A percentile compares a stretch with the other conserved stretches of the same genome.
phyloP scores from a whole-genome alignment of 2,888 invertebrate species.

The Hypsopygia costalis region DNA sequence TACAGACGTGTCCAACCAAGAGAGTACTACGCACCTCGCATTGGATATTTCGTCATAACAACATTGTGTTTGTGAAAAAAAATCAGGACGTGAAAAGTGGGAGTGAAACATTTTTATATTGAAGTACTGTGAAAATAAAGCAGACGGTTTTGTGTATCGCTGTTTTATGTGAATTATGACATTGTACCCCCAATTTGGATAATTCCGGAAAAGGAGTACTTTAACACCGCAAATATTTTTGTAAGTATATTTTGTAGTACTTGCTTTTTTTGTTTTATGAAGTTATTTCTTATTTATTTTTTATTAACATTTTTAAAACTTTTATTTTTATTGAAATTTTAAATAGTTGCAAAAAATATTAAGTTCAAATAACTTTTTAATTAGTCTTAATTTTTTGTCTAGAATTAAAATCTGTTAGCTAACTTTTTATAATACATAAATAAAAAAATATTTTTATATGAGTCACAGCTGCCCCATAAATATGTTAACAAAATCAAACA shows the following conservation, averaged over 20 bases:
- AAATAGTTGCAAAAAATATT: too few relatives aligned
- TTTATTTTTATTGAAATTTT: too few relatives aligned
- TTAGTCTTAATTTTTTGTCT: too few relatives aligned
- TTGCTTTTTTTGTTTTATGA: constrained; percentile 10
- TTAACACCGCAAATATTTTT: constrained; percentile 76
- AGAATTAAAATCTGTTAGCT: too few relatives aligned
- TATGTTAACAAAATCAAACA: background rate
- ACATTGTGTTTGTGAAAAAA: constrained; percentile 72
- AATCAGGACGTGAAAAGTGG: constrained; percentile 72
- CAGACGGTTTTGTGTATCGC: constrained; percentile 47
- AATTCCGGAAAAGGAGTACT: constrained; percentile 69
- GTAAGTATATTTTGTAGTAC: constrained; percentile 57
- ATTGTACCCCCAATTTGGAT: constrained; percentile 73
- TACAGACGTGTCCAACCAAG: constrained; percentile 55
- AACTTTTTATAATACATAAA: too few relatives aligned
- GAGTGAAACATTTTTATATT: constrained; percentile 54
- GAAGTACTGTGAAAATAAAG: constrained; percentile 55
- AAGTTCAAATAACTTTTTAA: too few relatives aligned
- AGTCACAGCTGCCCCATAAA: too few relatives aligned
- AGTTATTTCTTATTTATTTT: too few relatives aligned
- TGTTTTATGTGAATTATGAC: constrained; percentile 64
- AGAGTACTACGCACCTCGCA: constrained; percentile 51
- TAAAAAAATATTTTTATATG: too few relatives aligned
- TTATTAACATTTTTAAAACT: too few relatives aligned
- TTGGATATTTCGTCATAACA: constrained; percentile 76